Evolutionary conservation across 1,140 invertebrate genomes (phyloP).

Genomic region (Drosophila lacteicornis): DNA sequence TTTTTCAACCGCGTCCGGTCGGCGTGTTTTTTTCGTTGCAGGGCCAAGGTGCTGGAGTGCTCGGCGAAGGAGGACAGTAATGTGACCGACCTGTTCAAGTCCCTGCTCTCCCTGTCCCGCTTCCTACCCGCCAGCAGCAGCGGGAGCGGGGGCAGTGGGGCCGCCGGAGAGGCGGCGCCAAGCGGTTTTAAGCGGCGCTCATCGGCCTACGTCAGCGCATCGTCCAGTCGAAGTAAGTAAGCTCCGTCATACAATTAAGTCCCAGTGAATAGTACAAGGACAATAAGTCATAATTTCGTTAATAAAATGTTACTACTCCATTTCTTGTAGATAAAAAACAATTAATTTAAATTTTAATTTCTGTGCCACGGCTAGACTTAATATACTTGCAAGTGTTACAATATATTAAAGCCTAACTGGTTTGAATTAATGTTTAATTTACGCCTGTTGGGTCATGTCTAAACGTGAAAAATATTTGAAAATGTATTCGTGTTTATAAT

Average conservation of each 20-base stretch:
- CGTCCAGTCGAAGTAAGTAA: constrained; percentile 86
- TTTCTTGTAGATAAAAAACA: too few species aligned
- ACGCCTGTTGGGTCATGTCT: too few species aligned
- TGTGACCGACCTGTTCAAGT: constrained; percentile 91
- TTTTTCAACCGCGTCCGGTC: constrained; percentile 14
- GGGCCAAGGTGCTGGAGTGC: constrained; percentile 92
- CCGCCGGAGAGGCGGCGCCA: constrained; percentile 86
- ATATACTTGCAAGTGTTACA: too few species aligned
- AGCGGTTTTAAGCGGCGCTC: constrained; percentile 89
- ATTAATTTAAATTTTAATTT: too few species aligned
- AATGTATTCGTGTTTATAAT: too few species aligned
- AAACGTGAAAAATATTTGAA: too few species aligned
- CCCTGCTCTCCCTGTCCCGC: constrained; percentile 89
- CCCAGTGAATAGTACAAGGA: not conserved
- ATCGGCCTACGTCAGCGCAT: constrained; percentile 89
- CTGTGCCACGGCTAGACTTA: too few species aligned
- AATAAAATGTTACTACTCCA: too few species aligned
- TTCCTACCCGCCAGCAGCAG: constrained; percentile 87
- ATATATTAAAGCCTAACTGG: too few species aligned
- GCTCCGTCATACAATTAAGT: not conserved
- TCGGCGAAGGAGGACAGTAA: constrained; percentile 93
- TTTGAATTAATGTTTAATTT: too few species aligned
- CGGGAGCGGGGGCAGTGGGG: constrained; percentile 75
- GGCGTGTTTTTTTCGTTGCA: constrained; percentile 67
- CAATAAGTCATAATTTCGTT: not conserved